Evolutionary conservation across 2,113 vertebrate species (phyloP).

Genomic region (Lanius collurio): DNA sequence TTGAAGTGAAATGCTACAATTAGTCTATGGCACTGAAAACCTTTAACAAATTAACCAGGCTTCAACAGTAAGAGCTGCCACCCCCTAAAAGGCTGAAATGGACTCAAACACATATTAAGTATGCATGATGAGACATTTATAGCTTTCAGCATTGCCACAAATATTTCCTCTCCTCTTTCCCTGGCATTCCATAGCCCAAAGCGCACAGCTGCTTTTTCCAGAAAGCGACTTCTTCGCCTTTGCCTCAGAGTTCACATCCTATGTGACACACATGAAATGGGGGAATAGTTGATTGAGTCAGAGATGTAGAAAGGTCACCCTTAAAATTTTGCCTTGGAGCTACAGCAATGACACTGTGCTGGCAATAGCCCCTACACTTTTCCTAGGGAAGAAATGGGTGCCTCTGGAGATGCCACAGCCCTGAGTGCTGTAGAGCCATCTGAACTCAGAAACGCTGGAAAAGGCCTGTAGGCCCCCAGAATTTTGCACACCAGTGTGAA

Average conservation of each 20-base stretch:
- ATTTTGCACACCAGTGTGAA: not conserved
- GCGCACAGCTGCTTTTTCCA: constrained; percentile 22
- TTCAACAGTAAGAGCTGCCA: not conserved
- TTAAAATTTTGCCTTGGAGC: not conserved
- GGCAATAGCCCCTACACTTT: not conserved
- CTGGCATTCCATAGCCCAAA: constrained; percentile 29
- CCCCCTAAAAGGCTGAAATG: constrained; percentile 37
- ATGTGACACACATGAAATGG: not conserved
- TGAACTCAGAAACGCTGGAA: not conserved
- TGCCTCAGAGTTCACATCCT: not conserved
- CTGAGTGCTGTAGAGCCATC: not conserved
- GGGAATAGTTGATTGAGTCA: not conserved
- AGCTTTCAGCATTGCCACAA: constrained; percentile 54
- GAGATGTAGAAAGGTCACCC: not conserved
- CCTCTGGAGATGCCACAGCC: not conserved
- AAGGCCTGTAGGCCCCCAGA: accelerated
- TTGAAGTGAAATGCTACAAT: not conserved
- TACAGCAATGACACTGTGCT: not conserved
- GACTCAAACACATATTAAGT: constrained; percentile 53
- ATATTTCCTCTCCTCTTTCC: constrained; percentile 51
- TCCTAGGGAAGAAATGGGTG: not conserved
- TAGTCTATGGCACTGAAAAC: not conserved
- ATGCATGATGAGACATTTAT: constrained; percentile 60
- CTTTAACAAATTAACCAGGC: not conserved
- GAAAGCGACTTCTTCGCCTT: not conserved